These are phyloP conservation scores for Gallinago stenura DNA, from an alignment of 2,797 vertebrate genomes.

Conservation along the genomic window DNA sequence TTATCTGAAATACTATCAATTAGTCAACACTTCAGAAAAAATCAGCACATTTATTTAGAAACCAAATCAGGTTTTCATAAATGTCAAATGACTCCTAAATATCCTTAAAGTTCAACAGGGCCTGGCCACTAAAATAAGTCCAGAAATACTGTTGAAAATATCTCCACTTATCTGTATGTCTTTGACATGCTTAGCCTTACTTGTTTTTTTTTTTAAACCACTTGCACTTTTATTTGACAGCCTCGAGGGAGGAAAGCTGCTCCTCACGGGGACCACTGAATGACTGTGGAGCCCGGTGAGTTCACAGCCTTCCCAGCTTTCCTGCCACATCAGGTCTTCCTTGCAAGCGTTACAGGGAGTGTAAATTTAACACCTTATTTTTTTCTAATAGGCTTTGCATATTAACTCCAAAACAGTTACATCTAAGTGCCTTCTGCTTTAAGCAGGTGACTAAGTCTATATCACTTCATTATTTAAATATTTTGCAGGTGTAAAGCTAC, in stretches of 20 bases:
- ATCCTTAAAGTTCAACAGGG: neutral
- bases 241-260: neutral
- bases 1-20: neutral
- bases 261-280: neutral
- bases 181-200: neutral
- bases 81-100: neutral
- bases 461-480: neutral
- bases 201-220: neutral
- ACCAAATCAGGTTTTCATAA: neutral
- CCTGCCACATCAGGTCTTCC: neutral
- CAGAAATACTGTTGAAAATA: neutral
- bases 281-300: neutral
- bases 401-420: slow-evolving; percentile 8
- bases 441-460: neutral
- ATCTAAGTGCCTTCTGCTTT: neutral
- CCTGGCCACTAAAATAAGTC: neutral
- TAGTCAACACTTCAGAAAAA: neutral
- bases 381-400: neutral
- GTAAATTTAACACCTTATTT: neutral
- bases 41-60: neutral
- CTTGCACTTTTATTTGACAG: neutral
- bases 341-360: neutral
- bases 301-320: neutral
- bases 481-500: neutral
- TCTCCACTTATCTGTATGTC: neutral